Evolutionary conservation across 2,888 invertebrate genomes (phyloP).

Genomic region (Phania funesta): DNA sequence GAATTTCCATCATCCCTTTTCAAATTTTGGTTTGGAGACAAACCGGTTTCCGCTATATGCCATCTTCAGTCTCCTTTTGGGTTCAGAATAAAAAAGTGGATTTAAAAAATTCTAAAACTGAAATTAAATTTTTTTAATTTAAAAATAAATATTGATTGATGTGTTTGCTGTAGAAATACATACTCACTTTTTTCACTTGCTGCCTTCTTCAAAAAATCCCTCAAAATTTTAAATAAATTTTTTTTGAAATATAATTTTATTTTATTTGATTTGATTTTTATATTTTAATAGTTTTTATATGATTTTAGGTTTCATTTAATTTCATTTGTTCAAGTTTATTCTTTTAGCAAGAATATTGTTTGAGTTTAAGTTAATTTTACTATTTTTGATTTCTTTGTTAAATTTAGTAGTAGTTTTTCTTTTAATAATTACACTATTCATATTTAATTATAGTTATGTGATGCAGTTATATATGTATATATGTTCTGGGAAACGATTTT

Average conservation of each 20-base stretch:
- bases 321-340: constrained; percentile 71
- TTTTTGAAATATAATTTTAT: constrained; percentile 67
- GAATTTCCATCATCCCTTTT: too few relatives aligned
- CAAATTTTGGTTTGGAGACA: too few relatives aligned
- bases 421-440: constrained; percentile 51
- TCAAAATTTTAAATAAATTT: constrained; percentile 4
- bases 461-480: too few relatives aligned
- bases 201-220: too few relatives aligned
- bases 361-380: constrained; percentile 33
- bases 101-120: too few relatives aligned
- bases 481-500: constrained; percentile 59
- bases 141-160: too few relatives aligned
- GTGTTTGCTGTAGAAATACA: too few relatives aligned
- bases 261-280: constrained; percentile 68
- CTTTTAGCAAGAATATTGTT: constrained; percentile 34
- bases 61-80: too few relatives aligned
- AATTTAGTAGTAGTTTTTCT: neutral
- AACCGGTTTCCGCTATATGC: too few relatives aligned
- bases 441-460: constrained; percentile 60
- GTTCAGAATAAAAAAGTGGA: too few relatives aligned
- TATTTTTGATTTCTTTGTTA: constrained; percentile 26
- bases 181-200: too few relatives aligned
- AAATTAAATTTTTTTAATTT: too few relatives aligned
- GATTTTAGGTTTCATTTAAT: constrained; percentile 61
- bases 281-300: constrained; percentile 57